Evolutionary conservation across 2,113 vertebrate genomes (phyloP), one percentile per base, ranked within the genome.

Genomic region (Empidonax alnorum): DNA sequence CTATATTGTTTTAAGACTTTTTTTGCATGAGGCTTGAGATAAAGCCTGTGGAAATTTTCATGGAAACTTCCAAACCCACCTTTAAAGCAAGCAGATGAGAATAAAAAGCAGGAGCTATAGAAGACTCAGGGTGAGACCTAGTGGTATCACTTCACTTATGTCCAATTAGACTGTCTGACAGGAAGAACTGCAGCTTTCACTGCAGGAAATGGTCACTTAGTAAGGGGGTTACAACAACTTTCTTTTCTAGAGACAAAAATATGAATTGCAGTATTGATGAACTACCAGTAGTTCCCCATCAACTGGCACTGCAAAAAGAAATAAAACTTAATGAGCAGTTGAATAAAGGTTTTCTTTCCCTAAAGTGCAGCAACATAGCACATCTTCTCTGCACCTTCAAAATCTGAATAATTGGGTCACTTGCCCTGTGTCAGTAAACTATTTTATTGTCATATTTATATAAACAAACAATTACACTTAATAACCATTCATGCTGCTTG

Each of bases 391-490:
- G 47, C 44, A 44, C 2, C 1, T 74, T 84, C 83, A 95, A 92
- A 96, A 94, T 33, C 66, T 80, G 75, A 96, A 89, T 95, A 96
- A 96, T 14, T 91, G 79, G 88, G 92, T 93, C 94, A 95, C 81
- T 93, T 95, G 69, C 92, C 72, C 88, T 71, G 39, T 89, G 50
- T 67, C 39, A 83, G 63, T 88, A 96, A 91, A 92, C 84, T 93
- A 83, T 91, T 96, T 88, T 88, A 81, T 86, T 94, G 88, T 94
- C 88, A 87, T 82, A 92, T 90, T 77, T 82, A 90, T 87, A 84
- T 78, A 95, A 96, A 94, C 84, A 97, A 94, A 90, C 87, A 96
- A 95, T 96, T 96, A 95, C 74, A 96, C 82, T 97, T 95, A 96
- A 96, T 95, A 95, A 95, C 90, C 56, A 89, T 65, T 96, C 75